phyloP scores from a whole-genome alignment of 2,888 invertebrate genomes.

The Drosophila maculinotata region DNA sequence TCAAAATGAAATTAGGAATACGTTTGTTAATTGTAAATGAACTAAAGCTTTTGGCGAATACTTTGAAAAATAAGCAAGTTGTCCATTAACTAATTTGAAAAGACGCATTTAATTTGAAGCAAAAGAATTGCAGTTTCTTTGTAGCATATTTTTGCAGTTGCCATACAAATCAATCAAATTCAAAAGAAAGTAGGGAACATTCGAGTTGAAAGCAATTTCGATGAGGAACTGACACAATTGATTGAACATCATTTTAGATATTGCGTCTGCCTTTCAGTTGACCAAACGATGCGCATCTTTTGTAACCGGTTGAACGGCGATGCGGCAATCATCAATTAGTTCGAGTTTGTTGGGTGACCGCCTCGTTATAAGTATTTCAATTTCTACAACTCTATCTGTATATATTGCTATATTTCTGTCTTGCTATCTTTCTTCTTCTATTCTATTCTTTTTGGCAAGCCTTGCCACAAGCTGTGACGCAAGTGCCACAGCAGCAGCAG shows the following conservation, averaged over 20 bases:
- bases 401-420: background rate
- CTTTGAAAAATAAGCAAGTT: no score
- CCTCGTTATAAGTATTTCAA: background rate
- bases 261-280: conserved; percentile 1
- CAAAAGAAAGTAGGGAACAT: background rate
- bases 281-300: conserved; percentile 3
- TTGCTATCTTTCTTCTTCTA: background rate
- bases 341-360: conserved; percentile 1
- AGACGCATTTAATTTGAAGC: no score
- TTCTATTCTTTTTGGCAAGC: background rate
- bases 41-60: background rate
- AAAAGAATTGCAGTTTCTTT: no score
- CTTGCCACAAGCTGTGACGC: conserved; percentile 18
- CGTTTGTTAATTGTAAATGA: background rate
- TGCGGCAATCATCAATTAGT: conserved; percentile 12
- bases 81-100: no score
- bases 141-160: no score
- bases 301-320: background rate
- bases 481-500: conserved; percentile 8
- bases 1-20: no score
- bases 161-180: background rate
- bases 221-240: background rate
- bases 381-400: background rate
- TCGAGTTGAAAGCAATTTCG: conserved; percentile 1
- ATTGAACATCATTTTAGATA: conserved; percentile 1